Conservation (phyloP, 2,797 vertebrate genomes). For the Pseudochirops corinnae region DNA sequence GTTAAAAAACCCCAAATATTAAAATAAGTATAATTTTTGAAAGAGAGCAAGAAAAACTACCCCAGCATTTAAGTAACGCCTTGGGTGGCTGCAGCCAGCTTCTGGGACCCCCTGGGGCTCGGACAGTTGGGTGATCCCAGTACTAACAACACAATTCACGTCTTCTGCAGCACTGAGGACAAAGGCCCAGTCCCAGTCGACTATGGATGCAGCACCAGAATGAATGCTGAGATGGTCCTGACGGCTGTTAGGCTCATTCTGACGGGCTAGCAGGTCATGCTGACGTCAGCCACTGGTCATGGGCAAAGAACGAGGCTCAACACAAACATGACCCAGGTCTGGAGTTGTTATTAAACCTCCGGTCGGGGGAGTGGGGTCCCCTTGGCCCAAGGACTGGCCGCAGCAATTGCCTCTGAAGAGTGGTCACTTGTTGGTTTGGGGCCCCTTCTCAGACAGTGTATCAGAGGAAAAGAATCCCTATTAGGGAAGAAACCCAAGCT, state of each 20-base stretch:
- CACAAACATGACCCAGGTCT: constrained; percentile 65
- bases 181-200: too few species aligned
- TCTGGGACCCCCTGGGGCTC: not conserved
- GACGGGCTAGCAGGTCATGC: constrained; percentile 64
- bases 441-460: constrained; percentile 82
- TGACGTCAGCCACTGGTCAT: constrained; percentile 74
- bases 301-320: constrained; percentile 75
- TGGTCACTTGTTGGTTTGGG: constrained; percentile 74
- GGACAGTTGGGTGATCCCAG: not conserved
- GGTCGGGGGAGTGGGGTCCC: constrained; percentile 60
- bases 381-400: constrained; percentile 68
- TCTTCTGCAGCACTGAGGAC: constrained; percentile 59
- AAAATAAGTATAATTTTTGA: not conserved
- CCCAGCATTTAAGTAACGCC: not conserved
- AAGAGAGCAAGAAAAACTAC: not conserved
- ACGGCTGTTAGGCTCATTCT: not conserved
- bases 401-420: constrained; percentile 76
- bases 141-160: not conserved
- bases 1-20: not conserved
- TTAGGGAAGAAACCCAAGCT: constrained; percentile 63
- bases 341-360: constrained; percentile 78
- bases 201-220: not conserved
- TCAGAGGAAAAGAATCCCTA: constrained; percentile 82
- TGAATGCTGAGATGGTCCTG: not conserved
- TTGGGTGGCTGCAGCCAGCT: not conserved